Conservation (phyloP, 2,797 vertebrate genomes). For the Leptodactylus fallax region DNA sequence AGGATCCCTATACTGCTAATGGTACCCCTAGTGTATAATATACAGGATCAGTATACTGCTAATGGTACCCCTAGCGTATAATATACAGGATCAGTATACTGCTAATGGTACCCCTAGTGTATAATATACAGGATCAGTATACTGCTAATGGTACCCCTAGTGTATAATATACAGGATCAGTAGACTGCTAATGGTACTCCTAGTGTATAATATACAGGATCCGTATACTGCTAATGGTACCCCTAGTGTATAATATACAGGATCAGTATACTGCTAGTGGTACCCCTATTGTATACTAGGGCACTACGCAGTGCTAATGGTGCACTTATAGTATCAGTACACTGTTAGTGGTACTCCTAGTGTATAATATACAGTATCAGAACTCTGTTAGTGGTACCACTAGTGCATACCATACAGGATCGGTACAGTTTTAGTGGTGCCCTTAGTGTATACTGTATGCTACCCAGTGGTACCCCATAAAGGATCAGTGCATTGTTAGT, state of each 20-base stretch:
- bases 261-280: not conserved
- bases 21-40: not conserved
- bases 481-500: not conserved
- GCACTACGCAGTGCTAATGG: not conserved
- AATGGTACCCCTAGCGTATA: not conserved
- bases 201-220: not conserved
- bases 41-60: not conserved
- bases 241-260: not conserved
- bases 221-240: not conserved
- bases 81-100: not conserved
- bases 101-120: not conserved
- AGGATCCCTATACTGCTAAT: not conserved
- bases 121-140: not conserved
- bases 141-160: not conserved
- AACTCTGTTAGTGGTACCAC: not conserved
- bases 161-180: not conserved
- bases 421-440: not conserved
- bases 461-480: not conserved
- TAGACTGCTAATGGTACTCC: not conserved
- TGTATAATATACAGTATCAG: not conserved
- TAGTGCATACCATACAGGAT: not conserved
- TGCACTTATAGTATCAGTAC: not conserved
- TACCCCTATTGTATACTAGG: not conserved
- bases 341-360: not conserved
- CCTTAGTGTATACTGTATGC: not conserved